These are phyloP conservation scores for Caenorhabditis sp. DNA, from an alignment of 2,888 invertebrate genomes.

Conservation along the genomic window DNA sequence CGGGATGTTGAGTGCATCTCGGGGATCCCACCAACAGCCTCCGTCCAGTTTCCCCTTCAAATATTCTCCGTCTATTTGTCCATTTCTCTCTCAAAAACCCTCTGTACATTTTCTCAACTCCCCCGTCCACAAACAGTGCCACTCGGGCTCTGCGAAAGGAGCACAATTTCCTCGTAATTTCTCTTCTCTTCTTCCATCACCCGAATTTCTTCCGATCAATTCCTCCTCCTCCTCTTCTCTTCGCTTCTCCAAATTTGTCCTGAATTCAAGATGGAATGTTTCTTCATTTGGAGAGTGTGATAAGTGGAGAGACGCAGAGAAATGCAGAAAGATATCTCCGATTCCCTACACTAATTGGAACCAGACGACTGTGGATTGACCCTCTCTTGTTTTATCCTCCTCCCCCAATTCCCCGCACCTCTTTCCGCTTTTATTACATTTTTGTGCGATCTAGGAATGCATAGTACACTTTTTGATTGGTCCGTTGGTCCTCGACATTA, in stretches of 20 bases:
- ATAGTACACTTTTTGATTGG: constrained; percentile 9
- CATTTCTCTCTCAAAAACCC: constrained; percentile 21
- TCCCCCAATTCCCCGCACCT: background rate
- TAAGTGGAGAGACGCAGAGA: constrained; percentile 37
- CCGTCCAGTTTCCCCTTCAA: constrained; percentile 42
- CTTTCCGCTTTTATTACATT: constrained; percentile 34
- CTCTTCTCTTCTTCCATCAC: constrained; percentile 10
- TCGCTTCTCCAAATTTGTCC: background rate
- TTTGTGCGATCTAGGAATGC: constrained; percentile 4
- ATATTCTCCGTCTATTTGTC: constrained; percentile 43
- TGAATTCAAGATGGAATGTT: constrained; percentile 16
- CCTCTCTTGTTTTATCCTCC: constrained; percentile 2
- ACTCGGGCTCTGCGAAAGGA: constrained; percentile 1
- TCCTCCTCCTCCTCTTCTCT: constrained; percentile 7
- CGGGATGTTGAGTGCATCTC: background rate
- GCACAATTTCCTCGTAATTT: constrained; percentile 35
- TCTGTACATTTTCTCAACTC: constrained; percentile 29
- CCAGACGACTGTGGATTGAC: constrained; percentile 25
- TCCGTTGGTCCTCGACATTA: background rate
- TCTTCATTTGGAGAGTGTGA: background rate
- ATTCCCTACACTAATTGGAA: constrained; percentile 56
- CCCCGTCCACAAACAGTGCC: constrained; percentile 38
- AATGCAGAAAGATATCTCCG: constrained; percentile 59
- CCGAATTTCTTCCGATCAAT: constrained; percentile 19
- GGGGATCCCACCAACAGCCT: background rate